Percentiles rank a stretch among this genome's conserved stretches.
Evolutionary conservation across 2,888 invertebrate species (phyloP).

Genomic region (Dinocampus coccinellae): DNA sequence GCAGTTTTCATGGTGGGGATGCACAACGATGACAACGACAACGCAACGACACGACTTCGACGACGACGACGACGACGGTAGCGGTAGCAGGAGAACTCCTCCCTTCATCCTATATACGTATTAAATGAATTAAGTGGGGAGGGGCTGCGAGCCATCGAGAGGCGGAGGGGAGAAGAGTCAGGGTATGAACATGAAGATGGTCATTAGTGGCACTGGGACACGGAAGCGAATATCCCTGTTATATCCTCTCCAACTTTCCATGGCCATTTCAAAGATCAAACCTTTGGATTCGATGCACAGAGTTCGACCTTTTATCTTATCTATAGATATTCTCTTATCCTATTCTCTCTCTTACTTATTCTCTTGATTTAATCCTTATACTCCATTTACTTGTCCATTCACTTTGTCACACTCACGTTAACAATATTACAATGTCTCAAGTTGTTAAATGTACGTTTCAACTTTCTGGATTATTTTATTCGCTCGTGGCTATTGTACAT

Average conservation of each 20-base stretch:
- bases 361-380: too few species aligned
- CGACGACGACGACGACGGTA: slow-evolving; percentile 37
- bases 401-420: too few species aligned
- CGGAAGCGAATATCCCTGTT: slow-evolving; percentile 54
- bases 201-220: slow-evolving; percentile 66
- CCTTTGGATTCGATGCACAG: neutral
- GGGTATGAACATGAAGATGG: slow-evolving; percentile 40
- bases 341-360: too few species aligned
- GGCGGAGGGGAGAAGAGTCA: slow-evolving; percentile 41
- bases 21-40: slow-evolving; percentile 32
- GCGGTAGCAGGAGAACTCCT: slow-evolving; percentile 46
- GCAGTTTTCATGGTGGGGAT: neutral
- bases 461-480: too few species aligned
- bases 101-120: too few species aligned
- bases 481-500: too few species aligned
- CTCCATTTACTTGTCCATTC: too few species aligned
- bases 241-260: slow-evolving; percentile 24
- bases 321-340: neutral
- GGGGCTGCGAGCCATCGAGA: slow-evolving; percentile 16
- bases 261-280: neutral
- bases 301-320: neutral
- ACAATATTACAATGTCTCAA: too few species aligned
- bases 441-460: too few species aligned
- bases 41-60: slow-evolving; percentile 36
- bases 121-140: too few species aligned